Conservation (phyloP, 2,113 vertebrate species). For the Triplophysa dalaica region DNA sequence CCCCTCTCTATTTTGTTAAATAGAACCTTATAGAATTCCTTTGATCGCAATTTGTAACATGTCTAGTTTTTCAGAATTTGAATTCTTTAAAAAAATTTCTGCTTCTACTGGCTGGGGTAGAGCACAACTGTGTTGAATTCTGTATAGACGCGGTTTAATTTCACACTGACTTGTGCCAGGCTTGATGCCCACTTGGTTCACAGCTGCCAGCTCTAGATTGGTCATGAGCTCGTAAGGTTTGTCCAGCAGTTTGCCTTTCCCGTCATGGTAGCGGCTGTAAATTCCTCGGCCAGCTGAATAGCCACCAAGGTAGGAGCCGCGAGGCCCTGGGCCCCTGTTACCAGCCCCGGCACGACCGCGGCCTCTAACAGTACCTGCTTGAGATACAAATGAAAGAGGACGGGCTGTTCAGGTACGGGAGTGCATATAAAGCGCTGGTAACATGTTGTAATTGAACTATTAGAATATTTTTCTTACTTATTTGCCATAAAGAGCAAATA, state of each 20-base stretch:
- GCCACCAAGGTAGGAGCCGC: constrained; percentile 97
- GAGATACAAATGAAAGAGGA: constrained; percentile 76
- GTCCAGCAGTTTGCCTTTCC: constrained; percentile 93
- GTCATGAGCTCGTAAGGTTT: constrained; percentile 94
- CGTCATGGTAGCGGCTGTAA: constrained; percentile 99
- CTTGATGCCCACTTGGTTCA: constrained; percentile 93
- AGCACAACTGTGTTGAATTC: constrained; percentile 15
- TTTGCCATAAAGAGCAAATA: not conserved
- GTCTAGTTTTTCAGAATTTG: not conserved
- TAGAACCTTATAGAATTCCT: not conserved
- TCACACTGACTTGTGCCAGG: constrained; percentile 94
- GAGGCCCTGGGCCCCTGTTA: constrained; percentile 91
- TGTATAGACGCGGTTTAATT: constrained; percentile 33
- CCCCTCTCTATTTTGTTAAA: not conserved
- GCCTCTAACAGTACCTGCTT: constrained; percentile 98
- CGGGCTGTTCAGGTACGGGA: constrained; percentile 41
- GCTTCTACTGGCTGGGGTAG: constrained; percentile 31
- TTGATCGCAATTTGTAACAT: not conserved
- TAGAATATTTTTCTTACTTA: not conserved
- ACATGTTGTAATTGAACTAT: not conserved
- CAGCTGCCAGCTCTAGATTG: constrained; percentile 89
- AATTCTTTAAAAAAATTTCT: not conserved
- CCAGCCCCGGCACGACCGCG: constrained; percentile 91
- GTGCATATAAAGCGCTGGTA: not conserved
- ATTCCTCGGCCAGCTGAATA: constrained; percentile 98